Conservation (phyloP, 2,797 vertebrate genomes). For the Coregonus sp. region DNA sequence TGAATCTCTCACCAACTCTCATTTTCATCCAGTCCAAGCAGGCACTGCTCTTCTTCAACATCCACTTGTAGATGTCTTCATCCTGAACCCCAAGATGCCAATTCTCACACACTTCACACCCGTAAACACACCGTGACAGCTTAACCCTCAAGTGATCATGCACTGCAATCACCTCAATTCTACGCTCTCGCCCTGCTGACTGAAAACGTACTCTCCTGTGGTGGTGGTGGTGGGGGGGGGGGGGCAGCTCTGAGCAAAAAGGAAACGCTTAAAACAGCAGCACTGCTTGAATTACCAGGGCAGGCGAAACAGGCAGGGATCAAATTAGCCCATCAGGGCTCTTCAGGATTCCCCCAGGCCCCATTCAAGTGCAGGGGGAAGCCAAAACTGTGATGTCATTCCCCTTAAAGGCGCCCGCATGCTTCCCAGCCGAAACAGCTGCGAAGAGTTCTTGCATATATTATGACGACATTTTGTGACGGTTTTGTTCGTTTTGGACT, state of each 20-base stretch:
- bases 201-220: conserved; percentile 28
- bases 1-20: conserved; percentile 35
- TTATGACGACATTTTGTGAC: no score
- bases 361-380: conserved; percentile 23
- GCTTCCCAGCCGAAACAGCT: no score
- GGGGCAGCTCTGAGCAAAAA: conserved; percentile 4
- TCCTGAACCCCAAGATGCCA: conserved; percentile 25
- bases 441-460: no score
- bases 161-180: conserved; percentile 25
- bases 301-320: conserved; percentile 45
- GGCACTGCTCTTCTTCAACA: conserved; percentile 47
- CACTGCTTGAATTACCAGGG: conserved; percentile 35
- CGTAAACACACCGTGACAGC: conserved; percentile 13
- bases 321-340: conserved; percentile 56
- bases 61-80: conserved; percentile 39
- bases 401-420: conserved; percentile 7
- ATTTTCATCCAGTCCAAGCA: background rate
- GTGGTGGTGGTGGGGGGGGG: no score
- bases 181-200: conserved; percentile 17
- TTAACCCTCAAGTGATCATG: conserved; percentile 18
- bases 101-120: conserved; percentile 14
- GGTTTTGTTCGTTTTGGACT: no score
- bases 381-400: conserved; percentile 37
- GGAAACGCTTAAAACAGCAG: conserved; percentile 41
- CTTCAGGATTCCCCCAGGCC: conserved; percentile 45